These are phyloP conservation scores for Boulengeromyrus knoepffleri DNA, from an alignment of 2,113 vertebrate genomes.

Conservation along the genomic window DNA sequence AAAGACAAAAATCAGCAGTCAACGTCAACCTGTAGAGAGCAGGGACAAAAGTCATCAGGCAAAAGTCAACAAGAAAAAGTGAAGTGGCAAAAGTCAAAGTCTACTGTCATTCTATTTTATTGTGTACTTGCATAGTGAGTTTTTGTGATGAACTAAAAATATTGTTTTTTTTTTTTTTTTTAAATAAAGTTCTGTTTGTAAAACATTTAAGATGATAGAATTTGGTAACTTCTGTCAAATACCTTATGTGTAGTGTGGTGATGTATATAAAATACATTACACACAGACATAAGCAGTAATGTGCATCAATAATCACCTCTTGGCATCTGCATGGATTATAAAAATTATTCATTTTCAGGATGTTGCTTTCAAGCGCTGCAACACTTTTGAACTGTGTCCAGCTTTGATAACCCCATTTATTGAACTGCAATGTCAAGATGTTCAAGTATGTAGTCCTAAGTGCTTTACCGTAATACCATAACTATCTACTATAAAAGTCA, in stretches of 20 bases:
- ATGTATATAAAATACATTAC: background rate
- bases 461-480: background rate
- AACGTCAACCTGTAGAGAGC: background rate
- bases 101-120: background rate
- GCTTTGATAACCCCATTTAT: background rate
- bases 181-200: background rate
- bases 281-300: background rate
- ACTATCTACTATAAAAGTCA: background rate
- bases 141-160: background rate
- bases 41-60: background rate
- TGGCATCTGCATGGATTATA: background rate
- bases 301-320: background rate
- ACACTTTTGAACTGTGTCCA: background rate
- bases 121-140: background rate
- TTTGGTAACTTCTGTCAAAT: background rate
- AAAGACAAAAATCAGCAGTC: too few species aligned
- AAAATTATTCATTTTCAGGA: background rate
- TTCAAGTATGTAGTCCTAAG: background rate
- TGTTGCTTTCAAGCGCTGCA: background rate
- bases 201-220: background rate
- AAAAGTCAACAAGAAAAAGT: background rate
- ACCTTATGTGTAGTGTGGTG: background rate
- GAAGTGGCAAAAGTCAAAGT: background rate
- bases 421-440: background rate
- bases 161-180: background rate